These are phyloP conservation scores for Gymnocheta viridis DNA, from an alignment of 2,888 invertebrate species.

Conservation along the genomic window DNA sequence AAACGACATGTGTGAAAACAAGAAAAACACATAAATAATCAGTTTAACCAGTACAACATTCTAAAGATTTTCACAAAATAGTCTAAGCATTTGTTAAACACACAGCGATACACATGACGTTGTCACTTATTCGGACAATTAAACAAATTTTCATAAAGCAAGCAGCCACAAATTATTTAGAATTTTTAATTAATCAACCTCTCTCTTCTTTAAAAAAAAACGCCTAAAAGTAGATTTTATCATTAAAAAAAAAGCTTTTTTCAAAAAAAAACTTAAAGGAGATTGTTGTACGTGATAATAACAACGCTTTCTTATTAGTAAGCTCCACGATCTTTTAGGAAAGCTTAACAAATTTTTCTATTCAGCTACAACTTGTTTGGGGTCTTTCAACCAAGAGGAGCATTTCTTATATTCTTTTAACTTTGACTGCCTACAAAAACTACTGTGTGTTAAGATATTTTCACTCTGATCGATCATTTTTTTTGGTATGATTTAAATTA, in stretches of 20 bases:
- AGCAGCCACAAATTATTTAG: neutral
- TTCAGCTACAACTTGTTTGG: too few relatives aligned
- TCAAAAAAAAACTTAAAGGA: neutral
- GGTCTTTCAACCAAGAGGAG: too few relatives aligned
- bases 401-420: too few relatives aligned
- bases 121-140: constrained; percentile 31
- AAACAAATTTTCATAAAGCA: constrained; percentile 5
- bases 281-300: neutral
- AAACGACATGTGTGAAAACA: neutral
- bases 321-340: too few relatives aligned
- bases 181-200: neutral
- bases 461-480: too few relatives aligned
- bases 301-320: too few relatives aligned
- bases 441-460: too few relatives aligned
- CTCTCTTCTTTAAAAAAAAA: neutral
- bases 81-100: neutral
- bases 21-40: neutral
- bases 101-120: constrained; percentile 7
- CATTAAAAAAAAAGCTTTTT: neutral
- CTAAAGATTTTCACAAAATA: neutral
- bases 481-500: too few relatives aligned
- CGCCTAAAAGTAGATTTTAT: constrained; percentile 8
- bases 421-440: too few relatives aligned
- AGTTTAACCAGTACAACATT: neutral
- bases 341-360: too few relatives aligned